Conservation (phyloP, 2,113 vertebrate genomes). For the Ascaphus truei region DNA sequence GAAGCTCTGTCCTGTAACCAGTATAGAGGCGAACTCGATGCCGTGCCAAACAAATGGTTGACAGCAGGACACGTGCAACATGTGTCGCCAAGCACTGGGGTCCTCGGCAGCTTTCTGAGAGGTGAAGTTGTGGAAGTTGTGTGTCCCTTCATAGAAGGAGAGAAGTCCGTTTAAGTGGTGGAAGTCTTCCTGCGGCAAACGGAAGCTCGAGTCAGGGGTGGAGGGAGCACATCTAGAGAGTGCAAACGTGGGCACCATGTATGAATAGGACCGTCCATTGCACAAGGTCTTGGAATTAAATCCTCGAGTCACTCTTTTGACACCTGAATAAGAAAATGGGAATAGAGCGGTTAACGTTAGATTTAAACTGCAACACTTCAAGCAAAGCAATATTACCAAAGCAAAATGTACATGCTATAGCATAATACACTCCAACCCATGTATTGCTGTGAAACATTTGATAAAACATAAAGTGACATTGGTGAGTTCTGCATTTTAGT, state of each 20-base stretch:
- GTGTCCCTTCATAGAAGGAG: constrained; percentile 20
- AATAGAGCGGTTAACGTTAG: too few relatives aligned
- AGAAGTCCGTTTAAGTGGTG: constrained; percentile 3
- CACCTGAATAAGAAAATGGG: neutral
- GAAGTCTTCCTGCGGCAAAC: constrained; percentile 12
- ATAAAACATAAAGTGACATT: too few relatives aligned
- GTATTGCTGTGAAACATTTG: too few relatives aligned
- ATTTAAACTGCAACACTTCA: too few relatives aligned
- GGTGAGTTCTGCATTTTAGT: too few relatives aligned
- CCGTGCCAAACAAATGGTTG: constrained; percentile 16
- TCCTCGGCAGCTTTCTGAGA: neutral
- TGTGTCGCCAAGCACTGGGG: neutral
- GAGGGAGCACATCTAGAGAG: neutral
- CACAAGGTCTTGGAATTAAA: constrained; percentile 13
- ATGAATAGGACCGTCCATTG: constrained; percentile 14
- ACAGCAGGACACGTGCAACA: neutral
- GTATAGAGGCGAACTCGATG: constrained; percentile 3
- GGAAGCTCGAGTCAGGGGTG: constrained; percentile 14
- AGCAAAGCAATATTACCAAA: too few relatives aligned
- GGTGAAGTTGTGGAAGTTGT: constrained; percentile 25
- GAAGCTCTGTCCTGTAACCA: constrained; percentile 22
- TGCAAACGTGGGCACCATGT: constrained; percentile 21
- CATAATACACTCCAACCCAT: too few relatives aligned
- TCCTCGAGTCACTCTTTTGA: constrained; percentile 3
- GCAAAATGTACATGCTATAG: too few relatives aligned